Conservation (phyloP, 2,113 vertebrate species). For the Raja brachyura region DNA sequence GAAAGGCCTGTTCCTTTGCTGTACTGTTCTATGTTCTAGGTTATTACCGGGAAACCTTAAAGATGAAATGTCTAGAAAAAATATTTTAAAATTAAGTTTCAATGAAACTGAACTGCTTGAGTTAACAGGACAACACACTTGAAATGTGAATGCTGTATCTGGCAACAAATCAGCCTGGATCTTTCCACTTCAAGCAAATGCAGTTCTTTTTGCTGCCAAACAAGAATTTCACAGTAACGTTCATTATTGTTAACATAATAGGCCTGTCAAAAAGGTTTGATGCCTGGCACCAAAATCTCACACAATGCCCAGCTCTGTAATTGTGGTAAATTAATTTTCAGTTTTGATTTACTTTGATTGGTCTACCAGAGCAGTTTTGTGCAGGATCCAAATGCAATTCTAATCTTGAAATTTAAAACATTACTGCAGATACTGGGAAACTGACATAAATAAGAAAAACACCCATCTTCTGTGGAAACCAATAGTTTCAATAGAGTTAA, state of each 20-base stretch:
- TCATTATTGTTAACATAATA: no score
- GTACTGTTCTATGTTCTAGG: no score
- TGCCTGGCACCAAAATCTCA: background rate
- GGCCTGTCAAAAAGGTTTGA: background rate
- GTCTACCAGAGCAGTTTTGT: background rate
- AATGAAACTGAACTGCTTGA: background rate
- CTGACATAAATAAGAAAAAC: no score
- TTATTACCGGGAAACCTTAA: background rate
- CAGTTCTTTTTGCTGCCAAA: background rate
- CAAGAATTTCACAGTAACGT: background rate
- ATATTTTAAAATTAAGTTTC: background rate
- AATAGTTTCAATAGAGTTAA: no score
- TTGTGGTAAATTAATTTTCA: background rate
- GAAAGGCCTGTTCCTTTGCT: no score
- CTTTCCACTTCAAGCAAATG: background rate
- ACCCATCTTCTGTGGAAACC: no score
- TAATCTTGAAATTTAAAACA: background rate
- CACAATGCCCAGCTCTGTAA: background rate
- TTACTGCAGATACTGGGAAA: no score
- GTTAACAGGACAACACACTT: background rate
- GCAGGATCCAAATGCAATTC: background rate
- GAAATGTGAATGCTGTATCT: background rate
- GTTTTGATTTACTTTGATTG: background rate
- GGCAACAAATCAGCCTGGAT: background rate
- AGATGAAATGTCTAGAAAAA: background rate